Evolutionary conservation across 1,140 invertebrate genomes (phyloP), one percentile per base, ranked within the genome.

Genomic region (Polypedilum pembai): DNA sequence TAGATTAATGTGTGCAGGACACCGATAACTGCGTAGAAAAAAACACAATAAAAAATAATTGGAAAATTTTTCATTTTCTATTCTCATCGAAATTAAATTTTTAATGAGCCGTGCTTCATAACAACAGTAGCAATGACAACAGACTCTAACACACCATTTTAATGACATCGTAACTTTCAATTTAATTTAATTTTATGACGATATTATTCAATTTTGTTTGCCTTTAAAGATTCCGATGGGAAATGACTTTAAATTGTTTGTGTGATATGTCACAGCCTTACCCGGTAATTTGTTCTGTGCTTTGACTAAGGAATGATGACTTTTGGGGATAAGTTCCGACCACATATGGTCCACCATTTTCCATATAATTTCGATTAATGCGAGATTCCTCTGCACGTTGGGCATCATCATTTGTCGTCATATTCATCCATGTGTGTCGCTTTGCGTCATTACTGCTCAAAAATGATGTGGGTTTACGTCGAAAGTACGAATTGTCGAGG

Each of bases 401-500:
- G 86, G 75, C 86, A 79, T 91, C 90, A 79, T 91, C 90, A 81
- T 91, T 90, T 75, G 91, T 89, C 8, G 12, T 56, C 45, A 56
- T 56, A 33, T 88, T 86, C 81, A 91, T 86, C 89, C 90, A 92
- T 41, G 87, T 87, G 82, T 91, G 92, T 75, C 88, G 85, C 80
- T 89, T 90, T 69, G 90, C 89, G 83, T 92, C 90, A 77, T 85
- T 83, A 72, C 86, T 65, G 75, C 80, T 81, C 74, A 82, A 88
- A 78, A 92, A 88, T 20, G 90, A 89, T 75, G 88, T 89, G 65
- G 90, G 90, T 78, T 91, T 85, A 65, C 91, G 85, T 66, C 91
- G 85, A 80, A 92, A 91, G 85, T 91, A 92, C 77, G 89, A 91
- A 83, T 85, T 89, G 78, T 90, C 87, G 81, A 90, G 84, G 72